A percentile compares a stretch with the other conserved stretches of the same genome.
Conservation (phyloP, 2,797 vertebrate genomes). For the Sarcoramphus papa region DNA sequence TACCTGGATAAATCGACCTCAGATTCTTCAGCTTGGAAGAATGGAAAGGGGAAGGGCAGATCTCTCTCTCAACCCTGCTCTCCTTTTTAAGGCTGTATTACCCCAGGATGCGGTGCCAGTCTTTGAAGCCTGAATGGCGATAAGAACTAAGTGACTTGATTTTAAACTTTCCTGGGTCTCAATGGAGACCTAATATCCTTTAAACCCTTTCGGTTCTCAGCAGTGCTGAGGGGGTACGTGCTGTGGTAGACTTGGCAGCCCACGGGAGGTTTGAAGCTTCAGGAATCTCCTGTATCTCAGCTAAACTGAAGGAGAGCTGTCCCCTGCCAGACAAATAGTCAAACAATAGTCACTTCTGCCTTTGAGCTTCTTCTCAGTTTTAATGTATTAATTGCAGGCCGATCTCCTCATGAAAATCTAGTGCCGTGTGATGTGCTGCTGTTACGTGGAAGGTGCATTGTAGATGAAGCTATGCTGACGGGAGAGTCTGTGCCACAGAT, state of each 20-base stretch:
- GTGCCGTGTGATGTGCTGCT: constrained; percentile 94
- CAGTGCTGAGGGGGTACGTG: fast-evolving
- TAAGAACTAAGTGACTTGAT: background rate
- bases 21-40: background rate
- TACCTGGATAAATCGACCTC: background rate
- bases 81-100: too few relatives aligned
- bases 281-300: background rate
- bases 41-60: too few relatives aligned
- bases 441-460: constrained; percentile 91
- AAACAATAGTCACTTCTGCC: background rate
- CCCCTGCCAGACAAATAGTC: background rate
- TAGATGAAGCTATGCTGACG: constrained; percentile 96
- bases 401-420: constrained; percentile 92
- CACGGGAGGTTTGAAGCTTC: background rate
- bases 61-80: background rate
- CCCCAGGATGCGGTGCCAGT: too few relatives aligned
- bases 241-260: background rate
- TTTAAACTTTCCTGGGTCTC: background rate
- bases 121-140: background rate
- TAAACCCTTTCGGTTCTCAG: background rate
- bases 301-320: background rate
- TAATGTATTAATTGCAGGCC: constrained; percentile 70
- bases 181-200: background rate
- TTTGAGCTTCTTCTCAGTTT: background rate
- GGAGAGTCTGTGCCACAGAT: constrained; percentile 97